Evolutionary conservation across 2,113 vertebrate genomes (phyloP), one percentile per base, ranked within the genome.

Genomic region (Alectura lathami): DNA sequence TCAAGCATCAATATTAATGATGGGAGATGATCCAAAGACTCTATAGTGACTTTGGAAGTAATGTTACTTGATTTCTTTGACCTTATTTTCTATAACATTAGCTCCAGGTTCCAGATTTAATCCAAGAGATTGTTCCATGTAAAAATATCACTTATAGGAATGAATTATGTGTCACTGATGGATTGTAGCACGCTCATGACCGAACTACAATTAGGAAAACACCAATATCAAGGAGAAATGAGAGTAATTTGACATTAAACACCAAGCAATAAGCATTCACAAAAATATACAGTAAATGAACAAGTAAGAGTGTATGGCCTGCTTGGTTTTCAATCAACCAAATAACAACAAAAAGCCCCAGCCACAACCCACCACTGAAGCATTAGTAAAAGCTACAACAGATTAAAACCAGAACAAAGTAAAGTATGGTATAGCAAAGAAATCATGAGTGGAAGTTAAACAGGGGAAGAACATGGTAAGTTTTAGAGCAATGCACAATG

Each of bases 401-500:
- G 17, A 24, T 9, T 57, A 88, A 74, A 54, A 75, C 1, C 13
- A 70, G 81, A 83, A 60, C 3, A 30, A 84, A 93, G 30, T 11
- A 56, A 72, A 23, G 70, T 34, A 53, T 18, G 29, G 30, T 40
- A 81, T 4, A 84, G 45, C 23, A 76, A 82, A 81, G 64, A 91
- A 83, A 81, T 34, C 26, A 63, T 22, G 13, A 63, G 60, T 40
- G 60, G 60, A 63, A 63, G 38, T 38, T 83, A 48, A 34, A 18
- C 36, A 84, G 4, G 47, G 30, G 50, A 91, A 90, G 36, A 13
- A 85, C 13, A 77, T 0, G 5, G 68, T 32, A 87, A 53, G 74
- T 62, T 86, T 40, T 59, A 48, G 63, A 91, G 53, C 26, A 91
- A 96, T 86, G 93, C 83, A 68, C 91, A 94, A 94, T 97, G 97